Conservation (phyloP, 2,888 invertebrate genomes). For the Ditula angustiorana region DNA sequence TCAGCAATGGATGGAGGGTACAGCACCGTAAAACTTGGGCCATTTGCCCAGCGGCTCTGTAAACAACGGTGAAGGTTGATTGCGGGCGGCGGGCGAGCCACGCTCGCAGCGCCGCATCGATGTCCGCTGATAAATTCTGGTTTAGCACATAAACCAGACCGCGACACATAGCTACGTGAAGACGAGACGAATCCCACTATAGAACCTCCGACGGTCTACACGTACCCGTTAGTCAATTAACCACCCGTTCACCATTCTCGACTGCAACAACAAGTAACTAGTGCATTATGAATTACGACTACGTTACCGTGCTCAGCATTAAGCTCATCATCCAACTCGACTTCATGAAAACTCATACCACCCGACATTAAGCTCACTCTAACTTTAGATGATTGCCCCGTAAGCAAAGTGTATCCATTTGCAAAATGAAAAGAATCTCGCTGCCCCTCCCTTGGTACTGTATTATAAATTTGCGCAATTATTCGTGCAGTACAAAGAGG, state of each 20-base stretch:
- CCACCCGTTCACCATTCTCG: conserved; percentile 45
- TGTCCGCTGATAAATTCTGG: conserved; percentile 58
- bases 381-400: conserved; percentile 51
- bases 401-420: conserved; percentile 65
- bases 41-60: conserved; percentile 39
- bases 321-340: conserved; percentile 22
- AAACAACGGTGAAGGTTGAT: conserved; percentile 50
- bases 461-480: conserved; percentile 78
- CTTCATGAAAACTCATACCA: conserved; percentile 52
- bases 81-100: conserved; percentile 45
- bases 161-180: not conserved
- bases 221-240: conserved; percentile 70
- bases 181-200: conserved; percentile 28
- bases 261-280: conserved; percentile 56
- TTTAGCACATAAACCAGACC: conserved; percentile 52
- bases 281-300: conserved; percentile 46
- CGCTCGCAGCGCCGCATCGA: conserved; percentile 16
- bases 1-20: conserved; percentile 22
- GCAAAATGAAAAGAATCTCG: conserved; percentile 58
- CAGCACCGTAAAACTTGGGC: conserved; percentile 39
- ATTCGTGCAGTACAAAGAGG: conserved; percentile 71
- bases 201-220: conserved; percentile 46
- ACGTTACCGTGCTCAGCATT: conserved; percentile 41
- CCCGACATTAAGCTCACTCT: conserved; percentile 48
- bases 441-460: conserved; percentile 63